Conservation (phyloP, 2,113 vertebrate species). For the Camelus bactrianus region DNA sequence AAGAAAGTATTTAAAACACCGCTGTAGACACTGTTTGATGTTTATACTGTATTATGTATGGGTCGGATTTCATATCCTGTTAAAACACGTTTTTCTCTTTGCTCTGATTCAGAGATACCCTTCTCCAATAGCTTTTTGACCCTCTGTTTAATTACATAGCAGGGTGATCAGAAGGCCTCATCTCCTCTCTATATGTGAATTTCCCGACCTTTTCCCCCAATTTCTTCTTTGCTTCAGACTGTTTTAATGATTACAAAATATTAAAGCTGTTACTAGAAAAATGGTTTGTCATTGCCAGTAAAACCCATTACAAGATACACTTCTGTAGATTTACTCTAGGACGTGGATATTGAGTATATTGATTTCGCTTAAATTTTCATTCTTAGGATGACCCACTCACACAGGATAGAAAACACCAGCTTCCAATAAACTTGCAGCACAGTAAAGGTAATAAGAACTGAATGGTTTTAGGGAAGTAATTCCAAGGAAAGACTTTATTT, state of each 20-base stretch:
- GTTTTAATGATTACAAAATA: slow-evolving; percentile 46
- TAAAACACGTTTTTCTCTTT: not conserved
- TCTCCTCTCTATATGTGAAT: not conserved
- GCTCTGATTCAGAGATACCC: not conserved
- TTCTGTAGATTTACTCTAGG: slow-evolving; percentile 72
- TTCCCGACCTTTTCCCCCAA: not conserved
- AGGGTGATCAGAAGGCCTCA: not conserved
- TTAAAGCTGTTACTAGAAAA: slow-evolving; percentile 70
- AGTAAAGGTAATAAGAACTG: slow-evolving; percentile 24
- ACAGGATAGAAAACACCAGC: slow-evolving; percentile 12
- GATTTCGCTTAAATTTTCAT: slow-evolving; percentile 76
- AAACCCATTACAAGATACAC: slow-evolving; percentile 67
- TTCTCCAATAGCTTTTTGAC: not conserved
- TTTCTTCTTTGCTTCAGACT: not conserved
- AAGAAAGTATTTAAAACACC: not conserved
- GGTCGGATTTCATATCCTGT: not conserved
- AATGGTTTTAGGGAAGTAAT: slow-evolving; percentile 39
- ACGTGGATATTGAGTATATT: slow-evolving; percentile 70
- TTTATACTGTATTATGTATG: not conserved
- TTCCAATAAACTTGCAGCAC: slow-evolving; percentile 49
- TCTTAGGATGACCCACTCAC: slow-evolving; percentile 52
- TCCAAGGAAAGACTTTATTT: slow-evolving; percentile 26
- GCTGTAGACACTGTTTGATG: not conserved
- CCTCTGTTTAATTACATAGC: not conserved
- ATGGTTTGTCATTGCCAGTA: slow-evolving; percentile 67